Evolutionary conservation across 2,113 vertebrate genomes (phyloP).

Genomic region (Nothoprocta perdicaria): DNA sequence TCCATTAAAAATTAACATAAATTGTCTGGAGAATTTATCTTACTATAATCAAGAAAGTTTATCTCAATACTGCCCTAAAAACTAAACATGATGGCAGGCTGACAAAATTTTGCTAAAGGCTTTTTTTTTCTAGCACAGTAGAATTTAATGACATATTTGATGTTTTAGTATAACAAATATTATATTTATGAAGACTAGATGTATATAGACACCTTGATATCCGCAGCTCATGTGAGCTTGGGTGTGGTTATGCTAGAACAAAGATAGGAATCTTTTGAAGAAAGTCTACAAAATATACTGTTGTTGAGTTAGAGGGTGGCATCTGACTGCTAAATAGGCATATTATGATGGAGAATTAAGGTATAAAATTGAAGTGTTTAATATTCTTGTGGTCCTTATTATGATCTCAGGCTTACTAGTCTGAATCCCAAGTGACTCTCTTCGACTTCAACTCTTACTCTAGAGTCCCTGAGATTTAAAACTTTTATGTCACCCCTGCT

Average conservation of each 20-base stretch:
- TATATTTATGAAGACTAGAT: neutral
- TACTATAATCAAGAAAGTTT: constrained; percentile 69
- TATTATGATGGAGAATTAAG: neutral
- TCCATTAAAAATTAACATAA: constrained; percentile 80
- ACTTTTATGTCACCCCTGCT: neutral
- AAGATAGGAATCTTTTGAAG: neutral
- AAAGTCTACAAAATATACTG: neutral
- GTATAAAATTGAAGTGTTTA: neutral
- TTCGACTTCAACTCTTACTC: neutral
- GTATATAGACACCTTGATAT: neutral
- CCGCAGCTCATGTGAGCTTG: neutral
- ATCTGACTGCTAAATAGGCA: neutral
- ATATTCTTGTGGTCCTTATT: neutral
- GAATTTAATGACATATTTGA: neutral
- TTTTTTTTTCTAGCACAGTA: neutral
- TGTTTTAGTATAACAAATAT: neutral
- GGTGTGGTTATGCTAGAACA: neutral
- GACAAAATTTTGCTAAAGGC: constrained; percentile 1
- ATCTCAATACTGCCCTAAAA: constrained; percentile 60
- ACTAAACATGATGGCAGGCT: neutral
- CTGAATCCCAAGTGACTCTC: neutral
- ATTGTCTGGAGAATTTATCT: constrained; percentile 73
- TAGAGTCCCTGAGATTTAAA: constrained; percentile 5
- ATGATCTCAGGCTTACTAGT: neutral
- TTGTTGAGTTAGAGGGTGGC: neutral